Evolutionary conservation across 1,140 invertebrate species (phyloP).

Genomic region (Aphis craccivora): DNA sequence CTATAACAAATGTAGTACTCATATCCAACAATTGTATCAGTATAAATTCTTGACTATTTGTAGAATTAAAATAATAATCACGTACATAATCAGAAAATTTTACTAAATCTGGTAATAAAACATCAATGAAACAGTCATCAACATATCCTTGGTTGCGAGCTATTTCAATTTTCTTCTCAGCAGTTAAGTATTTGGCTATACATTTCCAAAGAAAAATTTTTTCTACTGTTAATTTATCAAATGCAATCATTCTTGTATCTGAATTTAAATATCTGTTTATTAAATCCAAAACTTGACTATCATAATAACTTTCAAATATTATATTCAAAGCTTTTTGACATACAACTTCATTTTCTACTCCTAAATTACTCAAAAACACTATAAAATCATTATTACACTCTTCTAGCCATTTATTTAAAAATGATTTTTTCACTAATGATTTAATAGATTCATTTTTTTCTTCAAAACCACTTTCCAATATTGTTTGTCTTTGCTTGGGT

Average conservation of each 20-base stretch:
- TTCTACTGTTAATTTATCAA: conserved; percentile 16
- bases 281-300: conserved; percentile 40
- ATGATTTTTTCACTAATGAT: conserved; percentile 9
- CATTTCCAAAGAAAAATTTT: conserved; percentile 54
- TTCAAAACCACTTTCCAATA: conserved; percentile 38
- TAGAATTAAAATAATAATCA: conserved; percentile 34
- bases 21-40: conserved; percentile 40
- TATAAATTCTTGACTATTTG: conserved; percentile 43
- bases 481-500: conserved; percentile 24
- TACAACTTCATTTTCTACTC: conserved; percentile 28
- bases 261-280: neutral
- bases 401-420: neutral
- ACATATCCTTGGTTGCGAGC: neutral
- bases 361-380: neutral
- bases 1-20: conserved; percentile 15
- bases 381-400: conserved; percentile 20
- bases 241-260: conserved; percentile 31
- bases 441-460: conserved; percentile 45
- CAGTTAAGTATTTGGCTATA: conserved; percentile 42
- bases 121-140: conserved; percentile 25
- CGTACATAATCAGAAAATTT: conserved; percentile 48
- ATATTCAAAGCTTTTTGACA: conserved; percentile 38
- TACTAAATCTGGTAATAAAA: conserved; percentile 45
- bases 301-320: conserved; percentile 45
- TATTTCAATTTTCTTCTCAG: conserved; percentile 42